Conservation (phyloP, 2,888 invertebrate species). For the Eupithecia tripunctaria region DNA sequence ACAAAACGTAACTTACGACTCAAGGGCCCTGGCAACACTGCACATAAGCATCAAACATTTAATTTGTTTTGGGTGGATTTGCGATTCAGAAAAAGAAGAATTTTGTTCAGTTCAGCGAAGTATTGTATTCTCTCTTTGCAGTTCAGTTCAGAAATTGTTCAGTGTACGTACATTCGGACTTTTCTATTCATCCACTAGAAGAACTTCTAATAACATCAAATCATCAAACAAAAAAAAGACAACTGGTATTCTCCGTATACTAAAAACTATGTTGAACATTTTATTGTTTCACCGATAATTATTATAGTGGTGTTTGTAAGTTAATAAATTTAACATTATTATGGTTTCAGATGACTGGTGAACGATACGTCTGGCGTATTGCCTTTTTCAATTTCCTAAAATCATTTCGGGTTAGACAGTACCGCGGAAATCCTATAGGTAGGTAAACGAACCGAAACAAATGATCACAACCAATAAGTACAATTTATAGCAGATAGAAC, state of each 20-base stretch:
- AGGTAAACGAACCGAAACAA: conserved; percentile 24
- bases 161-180: background rate
- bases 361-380: conserved; percentile 71
- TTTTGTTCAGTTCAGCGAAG: too few relatives aligned
- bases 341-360: conserved; percentile 67
- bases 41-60: too few relatives aligned
- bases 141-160: background rate
- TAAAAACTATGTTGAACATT: background rate
- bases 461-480: background rate
- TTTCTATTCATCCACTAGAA: background rate
- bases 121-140: too few relatives aligned
- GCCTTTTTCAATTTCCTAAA: conserved; percentile 86
- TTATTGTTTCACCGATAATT: background rate
- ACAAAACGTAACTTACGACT: too few relatives aligned
- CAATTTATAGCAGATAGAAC: too few relatives aligned
- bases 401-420: conserved; percentile 80
- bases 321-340: background rate
- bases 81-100: too few relatives aligned
- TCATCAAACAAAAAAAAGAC: too few relatives aligned
- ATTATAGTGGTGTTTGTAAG: background rate
- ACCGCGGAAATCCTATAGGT: conserved; percentile 72
- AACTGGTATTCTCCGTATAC: background rate
- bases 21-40: too few relatives aligned
- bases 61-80: too few relatives aligned
- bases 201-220: too few relatives aligned